These are phyloP conservation scores for Potorous gilbertii DNA, from an alignment of 2,797 vertebrate species.

Conservation along the genomic window DNA sequence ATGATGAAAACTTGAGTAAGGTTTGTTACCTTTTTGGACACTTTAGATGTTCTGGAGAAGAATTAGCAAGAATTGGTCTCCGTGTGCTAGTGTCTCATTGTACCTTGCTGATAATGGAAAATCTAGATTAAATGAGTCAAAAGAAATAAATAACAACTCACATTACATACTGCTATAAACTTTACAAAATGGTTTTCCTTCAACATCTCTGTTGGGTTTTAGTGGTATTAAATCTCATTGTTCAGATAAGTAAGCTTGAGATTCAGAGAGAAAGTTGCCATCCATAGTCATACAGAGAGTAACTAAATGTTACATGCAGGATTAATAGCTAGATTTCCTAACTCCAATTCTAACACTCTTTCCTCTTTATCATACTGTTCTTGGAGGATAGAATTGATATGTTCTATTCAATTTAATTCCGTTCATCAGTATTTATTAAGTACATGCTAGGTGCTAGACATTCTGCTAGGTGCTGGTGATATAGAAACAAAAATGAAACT, in stretches of 20 bases:
- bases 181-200: background rate
- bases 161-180: background rate
- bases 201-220: background rate
- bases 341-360: background rate
- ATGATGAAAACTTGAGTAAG: background rate
- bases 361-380: background rate
- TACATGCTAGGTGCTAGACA: background rate
- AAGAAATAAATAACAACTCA: background rate
- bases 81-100: background rate
- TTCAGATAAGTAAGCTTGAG: background rate
- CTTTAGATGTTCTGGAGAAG: background rate
- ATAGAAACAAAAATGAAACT: background rate
- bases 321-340: background rate
- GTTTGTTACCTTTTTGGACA: background rate
- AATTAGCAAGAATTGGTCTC: background rate
- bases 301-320: background rate
- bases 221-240: background rate
- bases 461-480: background rate
- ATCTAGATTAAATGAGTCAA: background rate
- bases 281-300: background rate
- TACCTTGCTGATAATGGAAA: background rate
- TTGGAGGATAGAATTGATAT: background rate
- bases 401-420: background rate
- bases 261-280: background rate
- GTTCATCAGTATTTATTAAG: background rate